Evolutionary conservation across 2,888 invertebrate genomes (phyloP), one percentile per base, ranked within the genome.

Genomic region (Stenichneumon culpator): DNA sequence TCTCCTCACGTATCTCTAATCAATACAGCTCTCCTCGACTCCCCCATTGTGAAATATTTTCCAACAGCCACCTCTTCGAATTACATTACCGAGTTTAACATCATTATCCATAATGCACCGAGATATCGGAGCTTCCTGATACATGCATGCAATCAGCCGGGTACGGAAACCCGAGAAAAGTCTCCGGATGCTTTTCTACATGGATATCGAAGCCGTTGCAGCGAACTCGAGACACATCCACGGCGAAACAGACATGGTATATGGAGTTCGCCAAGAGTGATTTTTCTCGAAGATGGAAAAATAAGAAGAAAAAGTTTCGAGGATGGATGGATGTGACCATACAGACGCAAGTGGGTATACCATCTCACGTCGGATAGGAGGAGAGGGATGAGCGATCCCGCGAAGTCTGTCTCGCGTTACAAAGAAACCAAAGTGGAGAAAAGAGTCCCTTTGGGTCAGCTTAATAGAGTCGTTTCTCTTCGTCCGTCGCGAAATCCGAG

Each of bases 401-500:
- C 78, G 19, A 52, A 72, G 73, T 50, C 14, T 69, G 54, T 32
- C 60, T 65, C 67, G 54, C 57, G 79, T 82, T 82, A 82, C 39
- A 72, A 79, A 82, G 70, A 82, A 79, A 70, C 54, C 68, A 69
- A 63, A 74, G 81, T 60, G 52, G 67, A 68, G 69, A 60, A 44
- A 60, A 36, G 50, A 60, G 60, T 60, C 69, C 65, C 81, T 80
- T 50, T 44, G 81, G 84, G 84, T 84, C 82, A 78, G 63, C 65
- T 69, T 82, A 79, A 84, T 75, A 70, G 39, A 63, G 74, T 75
- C 74, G 65, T 84, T 82, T 82, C 74, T 84, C 84, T 78, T 84
- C 69, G 73, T 77, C 68, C 54, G 39, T 73, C 65, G 50, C 50
- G 60, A 78, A 60, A 63, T 47, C 57, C 39, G 68, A 69, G 25